Evolutionary conservation across 2,888 invertebrate species (phyloP).

Genomic region (Drosophila pseudotakahashii): DNA sequence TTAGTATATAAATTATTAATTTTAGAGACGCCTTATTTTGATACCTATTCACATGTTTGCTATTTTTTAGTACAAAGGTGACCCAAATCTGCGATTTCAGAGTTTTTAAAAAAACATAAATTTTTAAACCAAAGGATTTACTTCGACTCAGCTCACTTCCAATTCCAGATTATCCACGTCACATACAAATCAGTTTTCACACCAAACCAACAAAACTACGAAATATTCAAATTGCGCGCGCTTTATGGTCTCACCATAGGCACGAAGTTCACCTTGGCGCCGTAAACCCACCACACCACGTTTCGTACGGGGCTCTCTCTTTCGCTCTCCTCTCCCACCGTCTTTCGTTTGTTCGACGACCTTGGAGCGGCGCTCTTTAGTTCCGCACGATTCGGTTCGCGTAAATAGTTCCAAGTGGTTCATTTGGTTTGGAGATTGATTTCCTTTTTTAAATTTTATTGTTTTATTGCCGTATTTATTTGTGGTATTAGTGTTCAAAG

Average conservation of each 20-base stretch:
- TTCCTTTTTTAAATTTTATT: background rate
- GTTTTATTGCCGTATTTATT: too few species aligned
- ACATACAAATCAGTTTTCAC: background rate
- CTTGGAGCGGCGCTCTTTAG: conserved; percentile 1
- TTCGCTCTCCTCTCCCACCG: background rate
- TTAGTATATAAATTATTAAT: too few species aligned
- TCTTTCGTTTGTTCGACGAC: conserved; percentile 5
- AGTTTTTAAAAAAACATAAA: too few species aligned
- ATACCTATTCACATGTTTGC: too few species aligned
- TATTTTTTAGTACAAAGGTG: too few species aligned
- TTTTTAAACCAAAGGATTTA: conserved; percentile 1
- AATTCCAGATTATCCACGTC: background rate
- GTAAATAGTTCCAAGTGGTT: background rate
- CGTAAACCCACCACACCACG: conserved; percentile 8
- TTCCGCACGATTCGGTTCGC: conserved; percentile 10
- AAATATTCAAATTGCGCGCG: conserved; percentile 26
- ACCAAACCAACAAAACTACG: background rate
- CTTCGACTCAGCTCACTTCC: background rate
- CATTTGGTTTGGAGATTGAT: background rate
- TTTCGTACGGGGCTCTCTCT: conserved; percentile 3
- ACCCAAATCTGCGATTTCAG: too few species aligned
- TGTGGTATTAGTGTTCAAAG: background rate
- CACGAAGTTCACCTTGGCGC: background rate
- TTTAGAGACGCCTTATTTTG: too few species aligned
- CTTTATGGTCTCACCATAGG: background rate